Evolutionary conservation across 2,888 invertebrate genomes (phyloP).

Genomic region (Acrobasis consociella): DNA sequence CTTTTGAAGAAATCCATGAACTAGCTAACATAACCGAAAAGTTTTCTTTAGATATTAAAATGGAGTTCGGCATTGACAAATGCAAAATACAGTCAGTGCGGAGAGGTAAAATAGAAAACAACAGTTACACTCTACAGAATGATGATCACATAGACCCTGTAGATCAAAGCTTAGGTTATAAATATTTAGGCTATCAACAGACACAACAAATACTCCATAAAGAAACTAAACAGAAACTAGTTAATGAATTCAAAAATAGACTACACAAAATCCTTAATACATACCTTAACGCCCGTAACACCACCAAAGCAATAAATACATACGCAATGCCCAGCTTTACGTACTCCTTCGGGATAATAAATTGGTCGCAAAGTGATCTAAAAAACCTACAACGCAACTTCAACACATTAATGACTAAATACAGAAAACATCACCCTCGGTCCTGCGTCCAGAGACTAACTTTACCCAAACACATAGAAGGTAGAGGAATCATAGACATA

Average conservation of each 20-base stretch:
- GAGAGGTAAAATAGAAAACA: not conserved
- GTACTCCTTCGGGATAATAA: conserved; percentile 36
- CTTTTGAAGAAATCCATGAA: too few species aligned
- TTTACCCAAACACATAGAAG: conserved; percentile 29
- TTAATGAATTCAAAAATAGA: not conserved
- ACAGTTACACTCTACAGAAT: not conserved
- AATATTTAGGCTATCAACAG: conserved; percentile 11
- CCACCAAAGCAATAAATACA: conserved; percentile 32
- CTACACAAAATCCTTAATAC: not conserved
- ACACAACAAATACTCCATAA: not conserved
- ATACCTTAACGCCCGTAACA: conserved; percentile 29
- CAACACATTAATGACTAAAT: conserved; percentile 27
- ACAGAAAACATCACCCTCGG: conserved; percentile 34
- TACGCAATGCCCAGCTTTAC: conserved; percentile 34
- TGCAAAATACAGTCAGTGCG: too few species aligned
- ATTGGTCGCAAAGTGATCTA: conserved; percentile 32
- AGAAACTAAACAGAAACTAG: conserved; percentile 3
- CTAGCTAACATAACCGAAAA: too few species aligned
- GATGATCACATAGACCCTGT: conserved; percentile 1
- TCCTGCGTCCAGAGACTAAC: conserved; percentile 32
- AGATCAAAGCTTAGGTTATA: not conserved
- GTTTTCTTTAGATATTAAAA: too few species aligned
- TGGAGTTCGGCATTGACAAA: too few species aligned
- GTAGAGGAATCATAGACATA: conserved; percentile 33
- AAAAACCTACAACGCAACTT: conserved; percentile 29